These are phyloP conservation scores for Nautilus pompilius DNA, from an alignment of 1,140 invertebrate species.

Conservation along the genomic window DNA sequence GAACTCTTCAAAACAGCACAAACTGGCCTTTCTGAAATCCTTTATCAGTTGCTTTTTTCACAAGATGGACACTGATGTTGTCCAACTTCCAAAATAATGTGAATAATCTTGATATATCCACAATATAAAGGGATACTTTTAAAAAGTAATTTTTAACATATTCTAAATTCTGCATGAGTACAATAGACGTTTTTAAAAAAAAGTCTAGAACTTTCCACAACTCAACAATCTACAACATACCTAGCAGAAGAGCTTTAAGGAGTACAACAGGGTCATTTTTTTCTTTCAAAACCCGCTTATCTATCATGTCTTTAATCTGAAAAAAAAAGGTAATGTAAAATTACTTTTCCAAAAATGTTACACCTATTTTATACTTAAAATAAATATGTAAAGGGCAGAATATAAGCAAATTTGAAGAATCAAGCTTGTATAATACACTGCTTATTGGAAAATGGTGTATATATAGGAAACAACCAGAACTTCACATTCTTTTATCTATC, in stretches of 20 bases:
- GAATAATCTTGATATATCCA: conserved; percentile 1
- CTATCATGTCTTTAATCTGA: conserved; percentile 18
- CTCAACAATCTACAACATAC: no score
- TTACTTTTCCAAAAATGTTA: no score
- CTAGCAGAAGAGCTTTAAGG: conserved; percentile 16
- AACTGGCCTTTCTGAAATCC: no score
- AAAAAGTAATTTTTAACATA: neutral
- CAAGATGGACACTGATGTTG: neutral
- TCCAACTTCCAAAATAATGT: neutral
- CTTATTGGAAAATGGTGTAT: no score
- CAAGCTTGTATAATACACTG: no score
- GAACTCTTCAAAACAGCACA: no score
- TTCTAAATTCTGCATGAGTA: neutral
- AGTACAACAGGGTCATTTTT: conserved; percentile 19
- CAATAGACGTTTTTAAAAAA: neutral
- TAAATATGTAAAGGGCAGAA: no score
- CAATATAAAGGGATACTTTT: neutral
- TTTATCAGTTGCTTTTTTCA: neutral
- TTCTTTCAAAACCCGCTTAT: conserved; percentile 14
- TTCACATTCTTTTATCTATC: no score
- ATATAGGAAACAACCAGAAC: no score
- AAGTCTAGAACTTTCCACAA: conserved; percentile 1
- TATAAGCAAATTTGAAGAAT: no score
- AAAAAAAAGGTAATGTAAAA: no score
- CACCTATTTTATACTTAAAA: no score